Evolutionary conservation across 2,797 vertebrate species (phyloP).

Genomic region (Anguilla pacifica): DNA sequence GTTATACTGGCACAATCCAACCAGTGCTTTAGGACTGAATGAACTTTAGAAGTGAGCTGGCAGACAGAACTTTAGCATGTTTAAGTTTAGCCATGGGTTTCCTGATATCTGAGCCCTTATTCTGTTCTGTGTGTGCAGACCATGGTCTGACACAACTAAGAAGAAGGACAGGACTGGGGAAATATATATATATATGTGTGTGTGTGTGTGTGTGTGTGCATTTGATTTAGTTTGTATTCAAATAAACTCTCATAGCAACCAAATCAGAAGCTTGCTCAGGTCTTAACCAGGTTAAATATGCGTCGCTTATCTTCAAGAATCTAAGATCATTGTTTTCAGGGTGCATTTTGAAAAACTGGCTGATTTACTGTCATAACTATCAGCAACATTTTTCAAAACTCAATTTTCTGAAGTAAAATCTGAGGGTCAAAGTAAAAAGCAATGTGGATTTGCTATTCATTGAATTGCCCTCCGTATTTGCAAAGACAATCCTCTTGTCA

Average conservation of each 20-base stretch:
- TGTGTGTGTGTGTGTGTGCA: neutral
- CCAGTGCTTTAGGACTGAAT: neutral
- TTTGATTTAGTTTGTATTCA: neutral
- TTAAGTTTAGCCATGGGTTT: neutral
- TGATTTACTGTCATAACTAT: neutral
- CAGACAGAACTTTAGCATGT: slow-evolving; percentile 2
- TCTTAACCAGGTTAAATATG: neutral
- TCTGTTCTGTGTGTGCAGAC: neutral
- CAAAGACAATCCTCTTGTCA: slow-evolving; percentile 3
- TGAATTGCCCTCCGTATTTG: neutral
- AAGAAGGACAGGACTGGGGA: neutral
- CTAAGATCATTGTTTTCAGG: neutral
- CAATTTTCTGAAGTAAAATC: neutral
- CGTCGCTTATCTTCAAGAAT: neutral
- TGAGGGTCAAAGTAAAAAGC: neutral
- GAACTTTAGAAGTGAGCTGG: neutral
- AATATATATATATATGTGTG: no score
- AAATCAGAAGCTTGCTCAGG: neutral
- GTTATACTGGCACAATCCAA: neutral
- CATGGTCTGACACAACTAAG: neutral
- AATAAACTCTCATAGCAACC: neutral
- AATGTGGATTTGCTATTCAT: neutral
- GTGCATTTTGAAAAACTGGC: neutral
- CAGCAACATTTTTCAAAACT: neutral
- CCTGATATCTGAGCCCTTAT: neutral